A percentile compares a stretch with the other conserved stretches of the same genome.
These are phyloP conservation scores for Eugnorisma glareosa DNA, from an alignment of 2,888 invertebrate species.

Conservation along the genomic window DNA sequence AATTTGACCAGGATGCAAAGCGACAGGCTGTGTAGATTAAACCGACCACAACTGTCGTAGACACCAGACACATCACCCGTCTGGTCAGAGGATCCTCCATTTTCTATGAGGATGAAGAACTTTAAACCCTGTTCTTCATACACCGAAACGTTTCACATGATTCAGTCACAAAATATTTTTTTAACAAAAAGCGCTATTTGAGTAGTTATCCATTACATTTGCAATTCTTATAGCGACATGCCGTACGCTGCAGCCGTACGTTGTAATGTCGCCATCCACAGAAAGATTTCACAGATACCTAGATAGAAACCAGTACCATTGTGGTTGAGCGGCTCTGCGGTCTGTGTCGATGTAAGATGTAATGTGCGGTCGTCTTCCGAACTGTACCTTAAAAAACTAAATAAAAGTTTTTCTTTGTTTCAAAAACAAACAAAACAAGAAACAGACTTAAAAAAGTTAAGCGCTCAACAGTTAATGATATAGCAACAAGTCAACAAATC, in stretches of 20 bases:
- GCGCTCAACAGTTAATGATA: not conserved
- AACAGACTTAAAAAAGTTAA: not conserved
- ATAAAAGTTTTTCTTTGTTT: not conserved
- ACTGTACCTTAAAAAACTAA: not conserved
- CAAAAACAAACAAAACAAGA: conserved; percentile 4
- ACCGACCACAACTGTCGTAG: too few relatives aligned
- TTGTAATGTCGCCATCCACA: not conserved
- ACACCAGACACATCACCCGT: too few relatives aligned
- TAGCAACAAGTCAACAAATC: conserved; percentile 29
- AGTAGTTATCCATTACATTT: not conserved
- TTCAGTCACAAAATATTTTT: too few relatives aligned
- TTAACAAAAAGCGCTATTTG: too few relatives aligned
- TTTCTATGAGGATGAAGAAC: too few relatives aligned
- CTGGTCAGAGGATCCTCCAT: too few relatives aligned
- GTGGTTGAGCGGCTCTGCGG: not conserved
- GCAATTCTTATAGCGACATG: not conserved
- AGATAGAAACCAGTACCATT: not conserved
- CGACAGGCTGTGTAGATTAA: too few relatives aligned
- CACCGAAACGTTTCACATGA: too few relatives aligned
- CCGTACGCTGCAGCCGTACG: not conserved
- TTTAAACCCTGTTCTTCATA: too few relatives aligned
- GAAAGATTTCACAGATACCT: not conserved
- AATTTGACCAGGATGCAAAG: too few relatives aligned
- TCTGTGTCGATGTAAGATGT: not conserved
- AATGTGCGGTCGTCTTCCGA: not conserved